Evolutionary conservation across 2,797 vertebrate genomes (phyloP).

Genomic region (Rhincodon typus): DNA sequence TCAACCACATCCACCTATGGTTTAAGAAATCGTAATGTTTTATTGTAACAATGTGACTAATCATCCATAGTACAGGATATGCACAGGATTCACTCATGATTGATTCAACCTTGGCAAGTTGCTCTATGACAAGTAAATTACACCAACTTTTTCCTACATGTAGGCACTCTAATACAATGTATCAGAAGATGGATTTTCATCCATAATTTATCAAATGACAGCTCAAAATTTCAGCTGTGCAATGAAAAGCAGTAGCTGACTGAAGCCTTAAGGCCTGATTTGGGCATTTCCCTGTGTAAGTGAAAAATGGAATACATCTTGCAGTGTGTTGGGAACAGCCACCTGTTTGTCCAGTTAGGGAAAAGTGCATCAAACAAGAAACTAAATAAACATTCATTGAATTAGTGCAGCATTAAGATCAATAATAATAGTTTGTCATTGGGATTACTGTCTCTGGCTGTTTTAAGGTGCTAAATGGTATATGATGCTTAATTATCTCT

Average conservation of each 20-base stretch:
- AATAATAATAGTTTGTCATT: not conserved
- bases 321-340: not conserved
- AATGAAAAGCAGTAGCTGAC: not conserved
- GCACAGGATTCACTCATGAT: not conserved
- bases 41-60: not conserved
- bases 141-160: not conserved
- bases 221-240: not conserved
- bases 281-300: not conserved
- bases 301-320: not conserved
- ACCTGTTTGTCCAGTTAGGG: not conserved
- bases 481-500: not conserved
- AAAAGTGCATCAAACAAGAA: not conserved
- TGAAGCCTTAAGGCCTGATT: not conserved
- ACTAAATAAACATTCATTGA: not conserved
- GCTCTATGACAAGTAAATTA: not conserved
- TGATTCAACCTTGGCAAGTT: not conserved
- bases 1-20: not conserved
- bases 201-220: constrained; percentile 19
- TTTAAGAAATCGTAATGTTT: not conserved
- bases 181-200: not conserved
- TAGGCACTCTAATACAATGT: not conserved
- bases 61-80: not conserved
- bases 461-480: not conserved
- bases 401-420: not conserved
- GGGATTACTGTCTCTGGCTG: not conserved